Base-by-base conservation (phyloP, 53 echinoderm and acorn worm genomes). In the Crossaster papposus region DNA sequence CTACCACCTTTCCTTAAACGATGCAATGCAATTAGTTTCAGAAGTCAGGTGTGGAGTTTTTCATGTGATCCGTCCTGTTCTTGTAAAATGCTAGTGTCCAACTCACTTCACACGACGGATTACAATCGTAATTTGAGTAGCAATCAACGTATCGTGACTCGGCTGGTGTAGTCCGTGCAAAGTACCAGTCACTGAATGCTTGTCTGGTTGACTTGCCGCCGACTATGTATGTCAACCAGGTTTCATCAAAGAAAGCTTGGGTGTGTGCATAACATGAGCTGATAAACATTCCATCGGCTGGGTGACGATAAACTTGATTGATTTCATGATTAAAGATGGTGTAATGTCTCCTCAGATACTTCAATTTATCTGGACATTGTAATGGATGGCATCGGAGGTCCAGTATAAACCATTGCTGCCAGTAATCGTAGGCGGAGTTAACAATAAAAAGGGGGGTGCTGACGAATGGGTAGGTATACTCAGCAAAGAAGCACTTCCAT, bases 401-500 rank as follows among this genome's bases (percentile, higher is more conserved):
- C 14, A 95, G 81, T 26, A 94, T 90, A 83, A 88, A 93, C 95
- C 95, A 96, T 83, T 92, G 36, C 2, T 92, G 64, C 96, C 96
- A 96, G 51, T 91, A 91, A 50, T 96, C 92, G 63, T 92, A 95
- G 76, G 88, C 90, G 14, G 96, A 95, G 91, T 95, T 93, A 5
- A 93, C 72, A 8, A 92, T 86, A 37, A 96, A 81, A 82, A 96
- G 92, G 58, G 93, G 86, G 20, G 91, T 92, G 15, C 85, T 64
- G 58, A 95, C 91, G 65, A 35, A 92, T 7, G 44, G 79, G 63
- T 89, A 90, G 26, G 82, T 54, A 85, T 88, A 85, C 54, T 92
- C 83, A 37, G 96, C 95, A 34, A 96, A 90, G 81, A 96, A 92
- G 37, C 96, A 96, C 77, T 89, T 71, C 96, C 96, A 96, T 22